Conservation (phyloP, 2,113 vertebrate genomes). For the Channa argus region DNA sequence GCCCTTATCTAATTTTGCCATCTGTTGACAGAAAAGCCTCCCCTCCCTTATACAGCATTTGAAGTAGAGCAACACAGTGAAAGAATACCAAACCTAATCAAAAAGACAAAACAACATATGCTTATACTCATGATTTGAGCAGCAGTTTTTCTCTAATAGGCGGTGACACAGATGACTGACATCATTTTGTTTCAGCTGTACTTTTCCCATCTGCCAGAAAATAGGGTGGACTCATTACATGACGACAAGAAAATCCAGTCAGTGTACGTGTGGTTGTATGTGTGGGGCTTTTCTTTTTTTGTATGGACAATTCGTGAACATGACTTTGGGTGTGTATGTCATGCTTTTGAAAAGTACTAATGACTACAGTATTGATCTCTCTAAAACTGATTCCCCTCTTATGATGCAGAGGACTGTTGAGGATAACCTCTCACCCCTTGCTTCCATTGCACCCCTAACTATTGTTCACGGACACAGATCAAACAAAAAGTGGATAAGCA, state of each 20-base stretch:
- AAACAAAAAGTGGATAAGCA: conserved; percentile 72
- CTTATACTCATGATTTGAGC: conserved; percentile 73
- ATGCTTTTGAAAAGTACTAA: conserved; percentile 62
- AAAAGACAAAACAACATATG: conserved; percentile 84
- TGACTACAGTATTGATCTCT: conserved; percentile 87
- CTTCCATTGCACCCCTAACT: conserved; percentile 80
- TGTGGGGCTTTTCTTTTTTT: conserved; percentile 18
- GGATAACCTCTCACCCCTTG: conserved; percentile 79
- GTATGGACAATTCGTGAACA: conserved; percentile 41
- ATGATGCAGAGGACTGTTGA: conserved; percentile 87
- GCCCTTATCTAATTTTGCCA: conserved; percentile 73
- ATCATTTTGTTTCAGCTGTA: conserved; percentile 83
- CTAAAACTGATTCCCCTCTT: conserved; percentile 86
- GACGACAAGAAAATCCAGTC: conserved; percentile 78
- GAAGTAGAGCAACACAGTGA: conserved; percentile 71
- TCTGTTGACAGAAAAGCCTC: conserved; percentile 68
- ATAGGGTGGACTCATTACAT: conserved; percentile 80
- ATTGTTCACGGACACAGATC: conserved; percentile 87
- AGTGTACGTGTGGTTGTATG: conserved; percentile 51
- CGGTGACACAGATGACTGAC: conserved; percentile 86
- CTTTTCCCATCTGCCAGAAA: conserved; percentile 87
- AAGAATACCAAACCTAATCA: conserved; percentile 73
- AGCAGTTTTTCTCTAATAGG: conserved; percentile 80
- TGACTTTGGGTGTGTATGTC: conserved; percentile 50
- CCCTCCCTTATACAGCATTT: conserved; percentile 47